Base-by-base conservation (phyloP, 2,888 invertebrate species). In the Philonicus albiceps region DNA sequence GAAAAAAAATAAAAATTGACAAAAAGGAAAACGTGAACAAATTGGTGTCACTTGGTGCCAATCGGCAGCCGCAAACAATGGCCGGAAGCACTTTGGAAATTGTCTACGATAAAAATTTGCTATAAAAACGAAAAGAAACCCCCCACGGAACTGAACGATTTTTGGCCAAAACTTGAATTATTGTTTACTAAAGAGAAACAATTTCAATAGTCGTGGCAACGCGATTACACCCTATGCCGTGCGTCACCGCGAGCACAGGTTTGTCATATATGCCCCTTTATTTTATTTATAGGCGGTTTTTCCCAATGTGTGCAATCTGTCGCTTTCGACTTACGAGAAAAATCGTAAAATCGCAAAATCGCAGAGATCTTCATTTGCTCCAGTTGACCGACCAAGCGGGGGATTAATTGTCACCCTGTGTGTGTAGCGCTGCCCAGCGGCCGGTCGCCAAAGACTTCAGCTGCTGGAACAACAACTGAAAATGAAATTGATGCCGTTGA, bases 21-120 rank as follows among this genome's bases (percentile, higher is more conserved):
- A 64, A 22, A 64, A 22, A 22, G 11, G 49, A 49, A 49, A 16
- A 64, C 64, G 27, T 11, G 64, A 64, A 64, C 64, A 64, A 64
- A 43, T 40, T 84, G 72, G 84, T 84, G 84, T 73, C 84, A 73
- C 84, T 84, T 84, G 84, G 84, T 84, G 43, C 84, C 84, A 84
- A 73, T 84, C 84, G 84, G 72, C 27, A 72, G 40, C 73, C 73
- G 27, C 84, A 84, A 84, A 84, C 84, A 84, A 84, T 40, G 40
- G 73, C 40, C 84, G 84, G 84, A 84, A 84, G 84, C 84, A 13
- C 49, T 84, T 73, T 43, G 40, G 73, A 84, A 40, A 73, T 84
- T 72, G 49, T 64, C 43, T 84, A 31, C 73, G 84, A 72, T 72
- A 73, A 72, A 83, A 84, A 72, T n/a, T 73, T 73, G 43, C 43